Evolutionary conservation across 1,140 invertebrate genomes (phyloP).

Genomic region (Drosophila neocordata): DNA sequence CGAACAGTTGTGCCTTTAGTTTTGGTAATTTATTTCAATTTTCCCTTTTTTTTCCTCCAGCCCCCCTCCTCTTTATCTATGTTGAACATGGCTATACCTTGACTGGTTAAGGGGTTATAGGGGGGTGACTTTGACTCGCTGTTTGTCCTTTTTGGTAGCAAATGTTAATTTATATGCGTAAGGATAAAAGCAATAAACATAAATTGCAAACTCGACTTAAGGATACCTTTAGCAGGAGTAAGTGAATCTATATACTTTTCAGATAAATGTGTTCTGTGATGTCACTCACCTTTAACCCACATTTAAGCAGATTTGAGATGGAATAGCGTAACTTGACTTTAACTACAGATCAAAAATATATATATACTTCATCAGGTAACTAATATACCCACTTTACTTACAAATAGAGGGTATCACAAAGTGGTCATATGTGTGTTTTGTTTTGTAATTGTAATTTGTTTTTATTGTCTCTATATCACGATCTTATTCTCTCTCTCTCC

Average conservation of each 20-base stretch:
- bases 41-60: conserved; percentile 38
- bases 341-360: no score
- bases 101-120: conserved; percentile 38
- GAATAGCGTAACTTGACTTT: no score
- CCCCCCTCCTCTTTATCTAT: not conserved
- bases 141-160: conserved; percentile 22
- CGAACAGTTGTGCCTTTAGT: conserved; percentile 81
- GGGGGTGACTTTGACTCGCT: conserved; percentile 4
- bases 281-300: no score
- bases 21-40: conserved; percentile 82
- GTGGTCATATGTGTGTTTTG: conserved; percentile 32
- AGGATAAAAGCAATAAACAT: not conserved
- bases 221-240: not conserved
- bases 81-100: not conserved
- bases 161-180: conserved; percentile 42
- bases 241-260: no score
- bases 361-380: no score
- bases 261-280: no score
- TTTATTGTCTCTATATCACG: conserved; percentile 54
- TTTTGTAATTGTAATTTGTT: conserved; percentile 70
- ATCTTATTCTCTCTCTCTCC: not conserved
- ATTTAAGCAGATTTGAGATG: no score
- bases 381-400: not conserved
- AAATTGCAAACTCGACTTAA: not conserved
- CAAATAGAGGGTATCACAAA: conserved; percentile 31